Conservation (phyloP, 2,113 vertebrate species). For the Mionectes macconnelli region DNA sequence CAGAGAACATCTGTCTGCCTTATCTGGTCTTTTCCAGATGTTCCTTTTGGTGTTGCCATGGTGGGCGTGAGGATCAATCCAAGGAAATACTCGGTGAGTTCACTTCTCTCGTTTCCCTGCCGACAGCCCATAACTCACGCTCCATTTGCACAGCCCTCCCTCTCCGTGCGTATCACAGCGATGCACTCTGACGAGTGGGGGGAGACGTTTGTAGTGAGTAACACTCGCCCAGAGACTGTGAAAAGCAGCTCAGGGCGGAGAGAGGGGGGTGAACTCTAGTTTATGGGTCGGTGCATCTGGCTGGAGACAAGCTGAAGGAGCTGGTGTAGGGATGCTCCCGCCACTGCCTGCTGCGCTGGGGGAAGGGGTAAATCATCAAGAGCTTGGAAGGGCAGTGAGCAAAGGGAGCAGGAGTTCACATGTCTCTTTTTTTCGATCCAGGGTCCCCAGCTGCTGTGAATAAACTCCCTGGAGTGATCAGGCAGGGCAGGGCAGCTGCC, state of each 20-base stretch:
- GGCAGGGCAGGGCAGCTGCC: not conserved
- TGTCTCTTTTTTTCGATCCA: not conserved
- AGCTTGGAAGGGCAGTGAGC: not conserved
- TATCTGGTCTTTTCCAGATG: not conserved
- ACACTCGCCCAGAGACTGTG: not conserved
- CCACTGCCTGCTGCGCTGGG: not conserved
- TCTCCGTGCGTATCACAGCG: fast-evolving
- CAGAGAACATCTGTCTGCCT: not conserved
- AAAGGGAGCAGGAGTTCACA: not conserved
- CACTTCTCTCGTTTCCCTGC: not conserved
- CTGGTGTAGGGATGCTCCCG: not conserved
- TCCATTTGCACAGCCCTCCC: slow-evolving; percentile 33
- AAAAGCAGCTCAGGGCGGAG: not conserved
- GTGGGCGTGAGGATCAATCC: slow-evolving; percentile 5
- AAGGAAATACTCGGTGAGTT: slow-evolving; percentile 8
- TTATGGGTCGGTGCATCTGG: not conserved
- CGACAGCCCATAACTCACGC: not conserved
- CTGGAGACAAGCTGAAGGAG: not conserved
- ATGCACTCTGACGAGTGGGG: not conserved
- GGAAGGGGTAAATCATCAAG: not conserved
- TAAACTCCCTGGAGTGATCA: not conserved
- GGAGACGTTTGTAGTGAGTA: not conserved
- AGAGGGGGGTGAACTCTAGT: not conserved
- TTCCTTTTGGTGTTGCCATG: slow-evolving; percentile 34
- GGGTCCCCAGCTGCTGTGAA: not conserved